These are phyloP conservation scores for Villa cingulata DNA, from an alignment of 2,888 invertebrate species.

Conservation along the genomic window DNA sequence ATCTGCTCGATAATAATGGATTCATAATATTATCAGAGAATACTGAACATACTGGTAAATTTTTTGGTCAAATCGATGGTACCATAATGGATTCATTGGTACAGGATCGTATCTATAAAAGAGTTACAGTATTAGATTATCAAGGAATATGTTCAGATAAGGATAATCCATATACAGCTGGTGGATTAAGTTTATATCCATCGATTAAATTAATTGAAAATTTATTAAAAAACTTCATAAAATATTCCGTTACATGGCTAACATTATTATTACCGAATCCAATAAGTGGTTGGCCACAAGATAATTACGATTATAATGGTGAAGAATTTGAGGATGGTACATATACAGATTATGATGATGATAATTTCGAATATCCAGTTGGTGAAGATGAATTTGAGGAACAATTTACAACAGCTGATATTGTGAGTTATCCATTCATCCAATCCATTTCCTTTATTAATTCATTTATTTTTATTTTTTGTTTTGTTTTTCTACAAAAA, in stretches of 20 bases:
- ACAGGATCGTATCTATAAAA: slow-evolving; percentile 79
- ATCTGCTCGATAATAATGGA: slow-evolving; percentile 87
- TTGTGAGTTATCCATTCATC: slow-evolving; percentile 20
- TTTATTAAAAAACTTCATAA: slow-evolving; percentile 28
- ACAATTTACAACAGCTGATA: slow-evolving; percentile 30
- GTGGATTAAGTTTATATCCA: slow-evolving; percentile 16
- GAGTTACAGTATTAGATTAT: slow-evolving; percentile 75
- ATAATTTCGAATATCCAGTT: slow-evolving; percentile 29
- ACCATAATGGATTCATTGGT: slow-evolving; percentile 89
- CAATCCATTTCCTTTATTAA: background rate
- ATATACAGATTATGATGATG: slow-evolving; percentile 33
- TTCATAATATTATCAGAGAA: slow-evolving; percentile 85
- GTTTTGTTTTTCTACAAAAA: slow-evolving; percentile 9
- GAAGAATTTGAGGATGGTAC: slow-evolving; percentile 32
- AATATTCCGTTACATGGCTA: slow-evolving; percentile 30
- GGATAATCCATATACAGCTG: slow-evolving; percentile 41
- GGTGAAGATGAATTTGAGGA: slow-evolving; percentile 13
- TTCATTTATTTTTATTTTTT: background rate
- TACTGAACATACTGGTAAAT: slow-evolving; percentile 72
- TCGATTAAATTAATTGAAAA: slow-evolving; percentile 21
- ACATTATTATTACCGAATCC: slow-evolving; percentile 28
- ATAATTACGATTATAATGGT: slow-evolving; percentile 31
- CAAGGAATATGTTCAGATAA: slow-evolving; percentile 71
- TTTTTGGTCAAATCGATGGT: slow-evolving; percentile 89
- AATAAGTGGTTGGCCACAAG: slow-evolving; percentile 32